Conservation (phyloP, 64 coral and sea anemone species). For the Montipora cactus region DNA sequence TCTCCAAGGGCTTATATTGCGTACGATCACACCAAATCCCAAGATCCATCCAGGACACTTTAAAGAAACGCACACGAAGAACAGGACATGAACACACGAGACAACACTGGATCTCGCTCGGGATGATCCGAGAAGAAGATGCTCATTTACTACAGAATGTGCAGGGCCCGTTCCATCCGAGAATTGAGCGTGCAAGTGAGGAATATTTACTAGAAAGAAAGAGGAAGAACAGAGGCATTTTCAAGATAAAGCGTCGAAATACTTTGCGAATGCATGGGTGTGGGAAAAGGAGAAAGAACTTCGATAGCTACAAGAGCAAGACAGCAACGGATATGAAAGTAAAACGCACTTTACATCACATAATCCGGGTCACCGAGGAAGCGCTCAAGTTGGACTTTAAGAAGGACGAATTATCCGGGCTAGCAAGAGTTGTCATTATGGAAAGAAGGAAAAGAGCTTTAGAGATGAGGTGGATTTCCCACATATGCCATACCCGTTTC, state of each 20-base stretch:
- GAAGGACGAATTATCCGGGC: neutral
- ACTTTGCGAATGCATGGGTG: neutral
- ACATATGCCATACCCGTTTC: too few species aligned
- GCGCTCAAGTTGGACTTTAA: neutral
- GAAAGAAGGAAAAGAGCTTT: too few species aligned
- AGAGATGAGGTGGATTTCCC: too few species aligned
- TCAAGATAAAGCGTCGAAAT: neutral
- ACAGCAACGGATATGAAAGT: neutral
- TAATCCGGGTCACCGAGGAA: neutral
- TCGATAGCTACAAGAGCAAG: neutral
- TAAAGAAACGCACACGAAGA: constrained; percentile 4
- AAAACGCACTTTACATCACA: neutral
- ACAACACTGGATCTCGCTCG: constrained; percentile 1
- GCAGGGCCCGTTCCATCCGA: neutral
- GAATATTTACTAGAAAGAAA: neutral
- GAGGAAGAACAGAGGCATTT: neutral
- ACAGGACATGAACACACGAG: neutral
- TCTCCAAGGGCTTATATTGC: constrained; percentile 20
- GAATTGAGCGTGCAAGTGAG: neutral
- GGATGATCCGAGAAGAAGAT: neutral
- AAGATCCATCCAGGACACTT: neutral
- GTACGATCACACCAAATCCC: constrained; percentile 29
- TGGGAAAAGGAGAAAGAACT: neutral
- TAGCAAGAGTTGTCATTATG: too few species aligned
- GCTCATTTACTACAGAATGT: neutral